phyloP scores from a whole-genome alignment of 2,888 invertebrate species.

The Dryomyza anilis region DNA sequence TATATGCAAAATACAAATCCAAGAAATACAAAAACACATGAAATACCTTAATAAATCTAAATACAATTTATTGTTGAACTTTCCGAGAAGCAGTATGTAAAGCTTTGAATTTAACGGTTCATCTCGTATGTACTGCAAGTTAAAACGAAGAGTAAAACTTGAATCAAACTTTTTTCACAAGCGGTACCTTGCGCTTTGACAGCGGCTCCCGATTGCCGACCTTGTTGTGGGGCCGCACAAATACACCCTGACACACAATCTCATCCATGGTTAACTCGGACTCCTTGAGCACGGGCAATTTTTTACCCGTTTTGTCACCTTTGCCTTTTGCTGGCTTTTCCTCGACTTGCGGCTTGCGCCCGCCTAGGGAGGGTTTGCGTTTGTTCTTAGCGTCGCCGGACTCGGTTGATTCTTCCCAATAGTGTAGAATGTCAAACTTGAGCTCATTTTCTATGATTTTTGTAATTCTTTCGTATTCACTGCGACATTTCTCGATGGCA shows the following conservation, averaged over 20 bases:
- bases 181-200: conserved; percentile 40
- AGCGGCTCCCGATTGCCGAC: conserved; percentile 38
- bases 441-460: conserved; percentile 31
- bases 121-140: conserved; percentile 45
- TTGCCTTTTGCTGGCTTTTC: conserved; percentile 1
- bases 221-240: conserved; percentile 40
- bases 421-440: conserved; percentile 35
- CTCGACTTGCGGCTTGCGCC: conserved; percentile 5
- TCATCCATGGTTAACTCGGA: neutral
- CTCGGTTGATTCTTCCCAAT: conserved; percentile 28
- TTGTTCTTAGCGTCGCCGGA: neutral
- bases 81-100: conserved; percentile 46
- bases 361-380: neutral
- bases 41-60: neutral
- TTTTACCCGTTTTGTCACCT: neutral
- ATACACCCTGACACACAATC: conserved; percentile 20
- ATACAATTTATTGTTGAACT: neutral
- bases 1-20: neutral
- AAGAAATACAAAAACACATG: neutral
- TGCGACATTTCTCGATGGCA: conserved; percentile 28
- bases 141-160: neutral
- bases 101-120: conserved; percentile 40
- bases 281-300: neutral
- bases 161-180: neutral
- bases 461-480: conserved; percentile 24